Evolutionary conservation across 2,888 invertebrate species (phyloP).

Genomic region (Pristionchus maxplancki): DNA sequence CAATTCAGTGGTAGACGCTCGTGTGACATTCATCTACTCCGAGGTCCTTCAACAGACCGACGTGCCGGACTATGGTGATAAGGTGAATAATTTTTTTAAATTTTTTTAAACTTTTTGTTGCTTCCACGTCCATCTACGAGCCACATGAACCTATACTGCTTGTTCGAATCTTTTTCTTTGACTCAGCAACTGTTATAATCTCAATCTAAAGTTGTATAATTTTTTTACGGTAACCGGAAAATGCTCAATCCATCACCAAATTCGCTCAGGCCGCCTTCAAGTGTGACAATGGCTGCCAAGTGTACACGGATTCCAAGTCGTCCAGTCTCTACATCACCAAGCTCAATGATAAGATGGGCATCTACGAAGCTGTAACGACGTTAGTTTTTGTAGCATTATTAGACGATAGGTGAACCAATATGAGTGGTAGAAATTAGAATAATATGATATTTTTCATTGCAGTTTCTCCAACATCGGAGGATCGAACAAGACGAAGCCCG

Average conservation of each 20-base stretch:
- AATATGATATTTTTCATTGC: background rate
- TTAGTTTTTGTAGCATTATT: too few species aligned
- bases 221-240: too few species aligned
- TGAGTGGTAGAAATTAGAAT: too few species aligned
- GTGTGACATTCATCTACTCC: background rate
- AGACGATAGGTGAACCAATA: too few species aligned
- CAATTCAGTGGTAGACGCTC: background rate
- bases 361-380: background rate
- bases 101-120: too few species aligned
- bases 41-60: background rate
- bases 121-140: too few species aligned
- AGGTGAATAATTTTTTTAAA: background rate
- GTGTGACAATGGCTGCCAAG: background rate
- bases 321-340: background rate
- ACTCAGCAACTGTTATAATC: too few species aligned
- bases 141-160: too few species aligned
- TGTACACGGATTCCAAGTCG: background rate
- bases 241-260: too few species aligned
- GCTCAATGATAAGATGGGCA: background rate
- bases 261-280: background rate
- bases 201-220: too few species aligned
- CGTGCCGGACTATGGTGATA: background rate
- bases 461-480: background rate
- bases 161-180: too few species aligned
- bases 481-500: background rate